Base-by-base conservation (phyloP, 35 echinoderm and acorn worm species). In the Anneissia japonica region DNA sequence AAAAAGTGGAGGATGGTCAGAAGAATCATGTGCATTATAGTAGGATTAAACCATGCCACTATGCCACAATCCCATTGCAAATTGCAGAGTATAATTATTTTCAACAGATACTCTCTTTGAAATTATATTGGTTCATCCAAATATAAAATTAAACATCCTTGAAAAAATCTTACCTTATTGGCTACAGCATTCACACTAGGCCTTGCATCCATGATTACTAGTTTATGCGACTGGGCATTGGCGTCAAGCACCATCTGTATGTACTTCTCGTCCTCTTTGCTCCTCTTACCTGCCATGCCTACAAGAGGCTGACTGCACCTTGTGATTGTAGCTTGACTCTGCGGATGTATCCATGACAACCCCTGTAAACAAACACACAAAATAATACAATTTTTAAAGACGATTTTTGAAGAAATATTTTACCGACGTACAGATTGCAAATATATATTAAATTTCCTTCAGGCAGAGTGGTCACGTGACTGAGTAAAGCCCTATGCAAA, bases 191-290 rank as follows among this genome's bases (percentile, higher is more conserved):
- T 98, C 38, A 94, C 95, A 82, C 88, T 91, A 16, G 95, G 95
- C 81, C 95, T 98, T 43, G 95, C 95, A 89, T 98, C 95, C 95
- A 98, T 98, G 33, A 98, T 98, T 46, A 98, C 89, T 74, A 98
- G 89, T 79, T 98, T 98, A 74, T 98, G 95, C 31, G 95, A 98
- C 87, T 98, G 88, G 10, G 95, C 95, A 81, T 98, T 98, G 81
- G 95, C 95, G 81, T 98, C 95, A 38, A 98, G 77, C 72, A 98
- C 91, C 85, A 91, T 90, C 95, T 98, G 95, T 72, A 98, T 85
- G 83, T 98, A 98, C 75, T 98, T 98, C 84, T 98, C 95, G 79
- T 98, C 95, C 37, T 98, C 95, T 46, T 98, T 98, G 45, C 92
- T 98, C 34, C 95, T 86, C 46, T 91, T 93, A 13, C 91, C 89